Evolutionary conservation across 2,888 invertebrate genomes (phyloP).

Genomic region (Nomada hirtipes): DNA sequence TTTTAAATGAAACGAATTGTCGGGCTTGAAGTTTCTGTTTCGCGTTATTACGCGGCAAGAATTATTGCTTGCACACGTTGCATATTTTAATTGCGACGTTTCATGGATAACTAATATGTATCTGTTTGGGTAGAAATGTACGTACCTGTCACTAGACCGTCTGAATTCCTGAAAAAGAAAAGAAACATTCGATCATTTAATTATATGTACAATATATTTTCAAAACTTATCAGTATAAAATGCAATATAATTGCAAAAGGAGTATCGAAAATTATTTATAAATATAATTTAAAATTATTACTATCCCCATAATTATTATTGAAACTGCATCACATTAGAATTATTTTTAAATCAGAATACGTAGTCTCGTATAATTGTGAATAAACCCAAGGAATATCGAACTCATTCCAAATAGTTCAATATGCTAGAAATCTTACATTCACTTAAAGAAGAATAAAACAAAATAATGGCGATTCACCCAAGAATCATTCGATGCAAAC

Average conservation of each 20-base stretch:
- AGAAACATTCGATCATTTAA: conserved; percentile 31
- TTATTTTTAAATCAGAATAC: background rate
- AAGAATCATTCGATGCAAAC: background rate
- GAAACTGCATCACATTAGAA: background rate
- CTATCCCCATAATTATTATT: no score
- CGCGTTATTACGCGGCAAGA: background rate
- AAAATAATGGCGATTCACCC: no score
- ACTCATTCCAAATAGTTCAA: no score
- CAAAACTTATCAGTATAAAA: no score
- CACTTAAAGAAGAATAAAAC: background rate
- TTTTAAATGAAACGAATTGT: background rate
- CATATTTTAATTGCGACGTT: conserved; percentile 6
- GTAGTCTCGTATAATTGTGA: background rate
- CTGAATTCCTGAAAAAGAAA: conserved; percentile 73
- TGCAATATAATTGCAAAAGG: background rate
- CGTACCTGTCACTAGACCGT: conserved; percentile 72
- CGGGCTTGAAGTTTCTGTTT: background rate
- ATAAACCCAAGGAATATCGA: background rate
- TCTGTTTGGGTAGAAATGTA: background rate
- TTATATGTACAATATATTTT: no score
- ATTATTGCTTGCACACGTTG: conserved; percentile 24
- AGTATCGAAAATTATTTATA: no score
- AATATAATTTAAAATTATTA: no score
- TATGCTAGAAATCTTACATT: background rate
- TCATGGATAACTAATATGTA: conserved; percentile 9